Evolutionary conservation across 1,140 invertebrate species (phyloP).

Genomic region (Tetragnatha versicolor): DNA sequence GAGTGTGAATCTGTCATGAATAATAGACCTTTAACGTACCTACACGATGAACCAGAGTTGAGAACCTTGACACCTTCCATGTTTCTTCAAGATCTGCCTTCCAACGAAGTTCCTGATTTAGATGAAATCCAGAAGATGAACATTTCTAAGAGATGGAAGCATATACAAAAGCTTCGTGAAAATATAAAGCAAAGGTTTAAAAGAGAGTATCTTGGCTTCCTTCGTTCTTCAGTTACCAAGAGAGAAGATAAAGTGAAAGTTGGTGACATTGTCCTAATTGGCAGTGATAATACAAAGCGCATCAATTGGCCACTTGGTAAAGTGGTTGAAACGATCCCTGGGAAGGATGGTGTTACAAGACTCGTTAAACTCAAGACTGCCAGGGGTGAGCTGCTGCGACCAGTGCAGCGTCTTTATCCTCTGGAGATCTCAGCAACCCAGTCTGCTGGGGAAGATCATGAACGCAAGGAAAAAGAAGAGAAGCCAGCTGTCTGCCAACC

Average conservation of each 20-base stretch:
- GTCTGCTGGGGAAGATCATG: too few species aligned
- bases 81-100: constrained; percentile 6
- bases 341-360: too few species aligned
- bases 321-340: neutral
- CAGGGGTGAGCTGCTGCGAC: too few species aligned
- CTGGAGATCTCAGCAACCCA: too few species aligned
- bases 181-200: constrained; percentile 11
- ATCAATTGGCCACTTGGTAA: neutral
- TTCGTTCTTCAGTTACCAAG: constrained; percentile 16
- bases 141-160: constrained; percentile 1
- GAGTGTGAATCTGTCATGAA: constrained; percentile 30
- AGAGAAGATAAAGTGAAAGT: neutral
- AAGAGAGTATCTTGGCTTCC: constrained; percentile 27
- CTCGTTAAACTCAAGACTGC: too few species aligned
- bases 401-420: too few species aligned
- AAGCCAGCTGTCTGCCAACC: too few species aligned
- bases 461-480: too few species aligned
- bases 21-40: constrained; percentile 15
- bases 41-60: constrained; percentile 15
- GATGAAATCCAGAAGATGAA: neutral
- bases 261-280: neutral
- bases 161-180: constrained; percentile 5
- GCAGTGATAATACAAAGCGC: too few species aligned
- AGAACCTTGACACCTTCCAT: neutral
- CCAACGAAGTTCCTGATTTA: constrained; percentile 13